These are phyloP conservation scores for Illadopsis cleaveri DNA, from an alignment of 2,113 vertebrate genomes.

Conservation along the genomic window DNA sequence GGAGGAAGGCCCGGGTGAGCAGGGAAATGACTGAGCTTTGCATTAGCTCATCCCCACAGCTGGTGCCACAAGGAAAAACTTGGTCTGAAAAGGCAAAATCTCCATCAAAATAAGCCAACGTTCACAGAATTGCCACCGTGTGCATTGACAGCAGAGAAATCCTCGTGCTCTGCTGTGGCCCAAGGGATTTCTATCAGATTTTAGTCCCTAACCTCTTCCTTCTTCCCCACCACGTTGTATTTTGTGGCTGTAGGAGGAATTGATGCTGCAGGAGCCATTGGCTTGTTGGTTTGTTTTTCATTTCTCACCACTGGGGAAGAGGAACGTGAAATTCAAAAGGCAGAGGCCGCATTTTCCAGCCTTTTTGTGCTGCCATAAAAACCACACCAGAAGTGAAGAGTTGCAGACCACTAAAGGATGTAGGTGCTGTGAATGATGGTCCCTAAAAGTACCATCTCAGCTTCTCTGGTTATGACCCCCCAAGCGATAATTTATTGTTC, in stretches of 20 bases:
- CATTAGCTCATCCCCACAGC: constrained; percentile 13
- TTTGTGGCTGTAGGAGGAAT: background rate
- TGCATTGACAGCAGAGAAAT: accelerated
- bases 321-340: background rate
- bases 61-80: background rate
- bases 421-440: background rate
- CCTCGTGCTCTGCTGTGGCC: accelerated
- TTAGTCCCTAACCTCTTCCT: background rate
- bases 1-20: background rate
- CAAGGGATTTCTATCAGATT: background rate
- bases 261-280: background rate
- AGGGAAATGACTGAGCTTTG: background rate
- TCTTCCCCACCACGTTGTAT: accelerated
- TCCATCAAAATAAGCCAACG: background rate
- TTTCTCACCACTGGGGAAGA: background rate
- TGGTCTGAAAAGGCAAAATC: background rate
- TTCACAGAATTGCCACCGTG: background rate
- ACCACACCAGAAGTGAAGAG: background rate
- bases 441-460: background rate
- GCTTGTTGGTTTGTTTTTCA: background rate
- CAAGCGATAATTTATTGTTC: background rate
- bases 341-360: background rate
- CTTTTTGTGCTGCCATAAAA: background rate
- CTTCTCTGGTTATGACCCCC: background rate
- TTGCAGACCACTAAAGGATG: background rate